These are phyloP conservation scores for Plumapathes pennacea DNA, from an alignment of 92 coral and sea anemone genomes.

Conservation along the genomic window DNA sequence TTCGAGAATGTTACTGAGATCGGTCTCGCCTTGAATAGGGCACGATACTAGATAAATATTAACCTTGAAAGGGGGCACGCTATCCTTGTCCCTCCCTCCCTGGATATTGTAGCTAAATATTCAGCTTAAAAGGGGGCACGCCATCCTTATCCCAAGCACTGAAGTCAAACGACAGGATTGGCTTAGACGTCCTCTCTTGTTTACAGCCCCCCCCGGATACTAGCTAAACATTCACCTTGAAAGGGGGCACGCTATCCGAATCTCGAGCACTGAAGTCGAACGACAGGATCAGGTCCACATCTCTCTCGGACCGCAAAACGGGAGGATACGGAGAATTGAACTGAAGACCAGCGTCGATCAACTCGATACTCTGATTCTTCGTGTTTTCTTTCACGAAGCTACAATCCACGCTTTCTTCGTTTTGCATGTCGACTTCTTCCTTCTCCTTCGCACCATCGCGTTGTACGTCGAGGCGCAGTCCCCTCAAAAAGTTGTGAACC, in stretches of 20 bases:
- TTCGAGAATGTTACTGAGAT: too few relatives aligned
- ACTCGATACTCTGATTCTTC: constrained; percentile 54
- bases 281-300: constrained; percentile 74
- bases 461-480: constrained; percentile 22
- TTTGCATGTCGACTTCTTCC: too few relatives aligned
- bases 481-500: constrained; percentile 39
- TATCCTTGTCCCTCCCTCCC: too few relatives aligned
- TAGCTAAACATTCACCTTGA: too few relatives aligned
- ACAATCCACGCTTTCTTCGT: too few relatives aligned
- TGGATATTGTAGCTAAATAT: too few relatives aligned
- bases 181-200: too few relatives aligned
- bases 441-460: too few relatives aligned
- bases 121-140: too few relatives aligned
- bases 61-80: constrained; percentile 68
- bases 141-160: constrained; percentile 73
- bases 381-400: constrained; percentile 16
- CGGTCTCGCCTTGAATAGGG: too few relatives aligned
- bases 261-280: constrained; percentile 85
- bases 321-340: constrained; percentile 87
- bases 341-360: constrained; percentile 78
- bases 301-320: constrained; percentile 66
- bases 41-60: too few relatives aligned
- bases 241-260: constrained; percentile 61
- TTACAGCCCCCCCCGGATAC: too few relatives aligned
- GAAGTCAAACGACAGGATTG: constrained; percentile 79